Evolutionary conservation across 2,797 vertebrate genomes (phyloP).

Genomic region (Agapornis canus): DNA sequence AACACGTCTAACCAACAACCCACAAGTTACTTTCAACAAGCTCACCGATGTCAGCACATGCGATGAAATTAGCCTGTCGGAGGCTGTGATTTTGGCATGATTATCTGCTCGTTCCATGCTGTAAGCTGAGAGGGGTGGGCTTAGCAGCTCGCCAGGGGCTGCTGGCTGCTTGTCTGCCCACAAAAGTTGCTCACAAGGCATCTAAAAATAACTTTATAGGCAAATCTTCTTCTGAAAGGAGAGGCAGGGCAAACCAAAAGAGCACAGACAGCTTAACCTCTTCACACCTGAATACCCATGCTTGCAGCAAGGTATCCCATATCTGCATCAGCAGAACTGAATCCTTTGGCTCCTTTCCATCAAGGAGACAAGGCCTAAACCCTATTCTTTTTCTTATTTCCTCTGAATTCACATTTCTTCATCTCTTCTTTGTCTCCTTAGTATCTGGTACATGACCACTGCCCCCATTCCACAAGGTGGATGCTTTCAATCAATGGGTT

Average conservation of each 20-base stretch:
- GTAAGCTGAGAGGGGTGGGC: slow-evolving; percentile 82
- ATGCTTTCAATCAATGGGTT: not conserved
- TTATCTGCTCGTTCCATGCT: slow-evolving; percentile 80
- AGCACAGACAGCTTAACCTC: not conserved
- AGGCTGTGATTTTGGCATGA: slow-evolving; percentile 29
- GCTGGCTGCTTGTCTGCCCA: slow-evolving; percentile 66
- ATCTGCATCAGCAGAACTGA: not conserved
- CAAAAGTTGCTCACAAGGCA: not conserved
- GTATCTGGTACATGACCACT: fast-evolving
- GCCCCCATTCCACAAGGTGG: not conserved
- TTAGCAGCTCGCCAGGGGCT: slow-evolving; percentile 79
- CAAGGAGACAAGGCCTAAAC: not conserved
- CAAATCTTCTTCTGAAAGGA: slow-evolving; percentile 6
- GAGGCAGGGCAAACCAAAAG: not conserved
- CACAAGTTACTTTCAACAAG: not conserved
- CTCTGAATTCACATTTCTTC: not conserved
- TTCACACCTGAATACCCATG: fast-evolving
- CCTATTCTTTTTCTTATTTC: not conserved
- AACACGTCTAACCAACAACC: slow-evolving; percentile 19
- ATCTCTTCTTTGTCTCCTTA: not conserved
- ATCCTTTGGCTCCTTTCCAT: not conserved
- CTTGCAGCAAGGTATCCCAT: not conserved
- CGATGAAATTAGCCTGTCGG: slow-evolving; percentile 17
- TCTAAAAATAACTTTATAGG: slow-evolving; percentile 58
- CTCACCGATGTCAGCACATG: slow-evolving; percentile 15